Evolutionary conservation across 1,140 invertebrate genomes (phyloP).

Genomic region (Catajapyx aquilonaris): DNA sequence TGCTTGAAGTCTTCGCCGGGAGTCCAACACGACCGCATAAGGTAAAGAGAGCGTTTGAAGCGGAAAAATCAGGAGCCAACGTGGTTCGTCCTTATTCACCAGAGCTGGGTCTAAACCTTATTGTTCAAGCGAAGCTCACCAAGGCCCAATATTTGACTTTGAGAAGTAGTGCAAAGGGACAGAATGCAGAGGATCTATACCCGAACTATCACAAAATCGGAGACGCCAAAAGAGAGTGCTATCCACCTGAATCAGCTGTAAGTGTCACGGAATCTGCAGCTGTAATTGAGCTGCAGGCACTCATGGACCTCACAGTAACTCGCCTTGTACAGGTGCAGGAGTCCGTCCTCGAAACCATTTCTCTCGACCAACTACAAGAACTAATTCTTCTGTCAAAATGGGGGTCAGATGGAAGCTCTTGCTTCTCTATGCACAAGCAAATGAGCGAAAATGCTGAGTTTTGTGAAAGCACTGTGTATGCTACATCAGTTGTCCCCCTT

Average conservation of each 20-base stretch:
- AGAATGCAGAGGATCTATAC: conserved; percentile 1
- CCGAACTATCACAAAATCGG: conserved; percentile 8
- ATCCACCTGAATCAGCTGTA: conserved; percentile 7
- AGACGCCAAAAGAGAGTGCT: conserved; percentile 12
- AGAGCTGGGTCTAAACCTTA: not conserved
- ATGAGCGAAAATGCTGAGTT: conserved; percentile 12
- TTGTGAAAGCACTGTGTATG: conserved; percentile 14
- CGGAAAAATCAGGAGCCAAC: not conserved
- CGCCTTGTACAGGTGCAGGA: conserved; percentile 10
- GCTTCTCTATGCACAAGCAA: conserved; percentile 13
- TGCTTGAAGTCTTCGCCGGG: not conserved
- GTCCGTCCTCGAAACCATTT: conserved; percentile 11
- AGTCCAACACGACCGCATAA: no score
- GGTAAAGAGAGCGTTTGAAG: not conserved
- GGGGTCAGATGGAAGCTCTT: conserved; percentile 16
- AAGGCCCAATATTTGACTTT: conserved; percentile 2
- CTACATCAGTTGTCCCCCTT: conserved; percentile 15
- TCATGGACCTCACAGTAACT: conserved; percentile 11
- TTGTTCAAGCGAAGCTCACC: conserved; percentile 5
- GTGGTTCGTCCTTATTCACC: not conserved
- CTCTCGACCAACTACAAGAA: conserved; percentile 7
- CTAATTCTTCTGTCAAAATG: conserved; percentile 16
- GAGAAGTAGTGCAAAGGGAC: conserved; percentile 1
- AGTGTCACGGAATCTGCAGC: conserved; percentile 10
- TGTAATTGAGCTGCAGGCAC: conserved; percentile 12